Base-by-base conservation (phyloP, 2,113 vertebrate species). In the Eudyptes chrysolophus region DNA sequence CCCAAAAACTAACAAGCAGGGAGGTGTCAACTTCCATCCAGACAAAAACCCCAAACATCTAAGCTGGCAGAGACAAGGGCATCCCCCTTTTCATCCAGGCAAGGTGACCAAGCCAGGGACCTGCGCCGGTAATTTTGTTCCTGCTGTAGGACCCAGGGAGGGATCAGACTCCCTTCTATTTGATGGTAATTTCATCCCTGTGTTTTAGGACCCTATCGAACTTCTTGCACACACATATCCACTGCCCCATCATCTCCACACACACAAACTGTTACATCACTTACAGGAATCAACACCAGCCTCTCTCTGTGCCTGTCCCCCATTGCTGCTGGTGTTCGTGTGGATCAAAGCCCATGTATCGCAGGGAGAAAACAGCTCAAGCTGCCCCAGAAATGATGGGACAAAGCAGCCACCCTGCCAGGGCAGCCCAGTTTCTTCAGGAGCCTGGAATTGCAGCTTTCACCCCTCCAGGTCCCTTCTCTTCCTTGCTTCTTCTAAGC, bases 161-260 rank as follows among this genome's bases (percentile, higher is more conserved):
- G 42, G 10, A 29, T 57, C 49, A 32, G 30, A 29, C 40, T 20
- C 29, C 24, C 26, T 84, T 84, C 15, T 44, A 7, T 34, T 69
- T 57, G 42, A 30, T 24, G 15, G 2, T 10, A 36, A 24, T 42
- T 75, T 42, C n/a, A 62, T 26, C 19, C 26, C 22, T 61, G 26
- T 44, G 12, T 10, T 86, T 82, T 76, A 58, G 29, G 55, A 76
- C 26, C 10, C 25, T 46, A 32, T 38, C 16, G 40, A 29, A 64
- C 36, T 19, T 49, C 46, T 57, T 29, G 12, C 36, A 29, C 0
- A 1, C 10, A 6, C n/a, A 2, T 44, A 32, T 12, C 30, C 1
- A 0, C n/a, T 64, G 36, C 13, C 5, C 1, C 26, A 16, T 62
- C 55, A 7, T 16, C 22, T 69, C 49, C 22, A 34, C 2, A 5